Conservation (phyloP, 37 sponge, comb jelly and placozoan species). For the Geodia barretti region DNA sequence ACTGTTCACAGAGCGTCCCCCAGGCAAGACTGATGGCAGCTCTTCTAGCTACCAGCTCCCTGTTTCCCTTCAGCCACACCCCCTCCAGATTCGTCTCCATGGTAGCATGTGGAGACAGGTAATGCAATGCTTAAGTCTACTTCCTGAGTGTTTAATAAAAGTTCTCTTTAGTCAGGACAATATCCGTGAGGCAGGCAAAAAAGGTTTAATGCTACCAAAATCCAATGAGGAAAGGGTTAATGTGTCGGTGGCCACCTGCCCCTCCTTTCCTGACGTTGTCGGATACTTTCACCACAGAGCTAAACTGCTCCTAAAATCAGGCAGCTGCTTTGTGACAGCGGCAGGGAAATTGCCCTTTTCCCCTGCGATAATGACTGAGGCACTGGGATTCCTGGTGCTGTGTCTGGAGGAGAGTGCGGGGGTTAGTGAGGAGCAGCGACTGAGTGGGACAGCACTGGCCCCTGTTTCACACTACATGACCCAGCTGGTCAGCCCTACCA, state of each 20-base stretch:
- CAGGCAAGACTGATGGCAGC: conserved; percentile 36
- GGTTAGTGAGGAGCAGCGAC: conserved; percentile 22
- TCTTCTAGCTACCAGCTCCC: conserved; percentile 26
- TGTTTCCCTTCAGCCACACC: conserved; percentile 66
- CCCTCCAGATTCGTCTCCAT: conserved; percentile 74
- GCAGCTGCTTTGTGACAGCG: conserved; percentile 24
- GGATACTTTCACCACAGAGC: conserved; percentile 48
- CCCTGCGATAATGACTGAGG: conserved; percentile 33
- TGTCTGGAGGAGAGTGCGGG: conserved; percentile 52
- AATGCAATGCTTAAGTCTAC: background rate
- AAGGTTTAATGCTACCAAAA: conserved; percentile 27
- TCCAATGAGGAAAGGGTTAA: background rate
- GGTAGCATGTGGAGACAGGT: conserved; percentile 75
- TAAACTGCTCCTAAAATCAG: conserved; percentile 4
- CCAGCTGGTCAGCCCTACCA: background rate
- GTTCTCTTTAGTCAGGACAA: conserved; percentile 31
- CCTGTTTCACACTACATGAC: conserved; percentile 14
- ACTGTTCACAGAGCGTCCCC: conserved; percentile 19
- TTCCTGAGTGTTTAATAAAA: too few relatives aligned
- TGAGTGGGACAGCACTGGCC: conserved; percentile 6
- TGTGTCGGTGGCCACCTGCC: background rate
- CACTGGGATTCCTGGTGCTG: conserved; percentile 33
- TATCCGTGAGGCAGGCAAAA: conserved; percentile 60
- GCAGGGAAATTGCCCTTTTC: conserved; percentile 56
- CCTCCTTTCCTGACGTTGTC: conserved; percentile 42